Percentiles rank a stretch among this genome's conserved stretches.
Conservation (phyloP, 2,113 vertebrate species). For the Nothocercus nigrocapillus region DNA sequence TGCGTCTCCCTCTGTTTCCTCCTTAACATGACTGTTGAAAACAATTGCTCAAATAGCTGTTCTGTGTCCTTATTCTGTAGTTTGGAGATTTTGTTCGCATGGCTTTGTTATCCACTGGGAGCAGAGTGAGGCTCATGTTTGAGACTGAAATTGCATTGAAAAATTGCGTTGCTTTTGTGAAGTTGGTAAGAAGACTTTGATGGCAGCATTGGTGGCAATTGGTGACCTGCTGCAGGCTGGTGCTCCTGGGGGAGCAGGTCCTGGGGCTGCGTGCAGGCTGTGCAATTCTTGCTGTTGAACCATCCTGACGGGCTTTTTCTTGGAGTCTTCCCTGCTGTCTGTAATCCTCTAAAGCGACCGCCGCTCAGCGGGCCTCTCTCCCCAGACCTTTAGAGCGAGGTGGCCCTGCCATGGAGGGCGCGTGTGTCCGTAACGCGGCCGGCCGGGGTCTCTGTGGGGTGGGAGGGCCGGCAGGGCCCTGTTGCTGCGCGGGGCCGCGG, state of each 20-base stretch:
- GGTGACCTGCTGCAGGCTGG: neutral
- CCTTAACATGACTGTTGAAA: neutral
- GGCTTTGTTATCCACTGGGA: neutral
- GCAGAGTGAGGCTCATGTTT: neutral
- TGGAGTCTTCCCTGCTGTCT: neutral
- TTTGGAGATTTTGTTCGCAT: neutral
- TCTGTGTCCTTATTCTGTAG: neutral
- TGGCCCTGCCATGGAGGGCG: rapidly evolving
- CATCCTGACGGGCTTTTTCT: neutral
- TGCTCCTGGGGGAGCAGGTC: neutral
- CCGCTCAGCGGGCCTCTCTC: neutral
- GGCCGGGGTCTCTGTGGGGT: neutral
- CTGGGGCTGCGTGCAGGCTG: rapidly evolving
- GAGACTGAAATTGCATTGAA: neutral
- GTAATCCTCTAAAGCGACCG: neutral
- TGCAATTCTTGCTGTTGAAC: neutral
- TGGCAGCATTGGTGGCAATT: neutral
- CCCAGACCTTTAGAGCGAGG: neutral
- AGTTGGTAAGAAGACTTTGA: neutral
- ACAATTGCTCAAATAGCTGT: neutral
- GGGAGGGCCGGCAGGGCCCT: too few species aligned
- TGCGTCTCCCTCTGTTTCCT: neutral
- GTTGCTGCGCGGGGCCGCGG: too few species aligned
- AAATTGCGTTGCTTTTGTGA: neutral
- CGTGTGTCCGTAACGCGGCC: neutral